Percentiles rank a stretch among this genome's conserved stretches.
These are phyloP conservation scores for Coregonus suidteri DNA, from an alignment of 2,797 vertebrate species.

Conservation along the genomic window DNA sequence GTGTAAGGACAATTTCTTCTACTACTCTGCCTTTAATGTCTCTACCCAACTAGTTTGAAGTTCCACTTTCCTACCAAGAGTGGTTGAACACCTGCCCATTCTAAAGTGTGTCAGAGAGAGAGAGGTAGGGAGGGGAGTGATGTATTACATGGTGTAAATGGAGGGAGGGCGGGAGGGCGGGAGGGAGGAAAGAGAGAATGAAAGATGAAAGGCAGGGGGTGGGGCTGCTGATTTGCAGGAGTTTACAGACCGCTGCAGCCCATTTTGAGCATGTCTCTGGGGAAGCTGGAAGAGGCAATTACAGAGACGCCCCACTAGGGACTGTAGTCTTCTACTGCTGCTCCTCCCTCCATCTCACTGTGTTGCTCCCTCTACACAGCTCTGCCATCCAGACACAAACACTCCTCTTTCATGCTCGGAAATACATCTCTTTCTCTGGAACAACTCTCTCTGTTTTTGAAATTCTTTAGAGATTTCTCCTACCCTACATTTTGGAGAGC, in stretches of 20 bases:
- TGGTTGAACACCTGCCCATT: neutral
- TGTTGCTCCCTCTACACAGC: constrained; percentile 7
- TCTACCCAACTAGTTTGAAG: neutral
- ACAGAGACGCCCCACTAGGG: constrained; percentile 67
- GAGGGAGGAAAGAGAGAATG: constrained; percentile 24
- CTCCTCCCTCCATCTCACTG: constrained; percentile 26
- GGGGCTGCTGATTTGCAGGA: constrained; percentile 34
- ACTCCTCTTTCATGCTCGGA: too few relatives aligned
- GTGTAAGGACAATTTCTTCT: neutral
- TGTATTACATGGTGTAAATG: neutral
- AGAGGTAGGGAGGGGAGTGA: neutral
- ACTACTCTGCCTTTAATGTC: neutral
- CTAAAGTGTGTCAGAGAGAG: constrained; percentile 7
- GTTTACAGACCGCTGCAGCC: constrained; percentile 20
- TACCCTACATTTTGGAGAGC: too few relatives aligned
- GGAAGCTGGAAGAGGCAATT: constrained; percentile 60
- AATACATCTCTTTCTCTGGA: too few relatives aligned
- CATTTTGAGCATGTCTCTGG: constrained; percentile 43
- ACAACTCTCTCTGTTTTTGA: too few relatives aligned
- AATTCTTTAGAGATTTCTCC: too few relatives aligned
- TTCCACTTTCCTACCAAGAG: neutral
- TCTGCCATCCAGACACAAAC: too few relatives aligned
- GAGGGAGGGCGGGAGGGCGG: neutral
- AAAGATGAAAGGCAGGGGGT: constrained; percentile 19
- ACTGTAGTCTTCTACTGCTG: constrained; percentile 52